Evolutionary conservation across 30 jellyfish, hydroid and myxozoan species (phyloP).

Genomic region (Hydra vulgaris): DNA sequence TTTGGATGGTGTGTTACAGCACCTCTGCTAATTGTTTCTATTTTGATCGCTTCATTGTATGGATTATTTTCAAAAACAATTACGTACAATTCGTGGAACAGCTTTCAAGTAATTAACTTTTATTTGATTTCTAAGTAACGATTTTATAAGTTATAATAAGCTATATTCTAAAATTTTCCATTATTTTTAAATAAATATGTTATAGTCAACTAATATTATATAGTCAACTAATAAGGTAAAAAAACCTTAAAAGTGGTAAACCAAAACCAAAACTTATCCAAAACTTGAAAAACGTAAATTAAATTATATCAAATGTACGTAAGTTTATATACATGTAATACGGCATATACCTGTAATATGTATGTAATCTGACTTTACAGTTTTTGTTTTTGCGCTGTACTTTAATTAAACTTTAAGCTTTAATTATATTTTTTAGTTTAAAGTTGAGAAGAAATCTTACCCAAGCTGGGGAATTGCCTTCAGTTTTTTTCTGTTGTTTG

Average conservation of each 20-base stretch:
- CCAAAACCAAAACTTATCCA: too few species aligned
- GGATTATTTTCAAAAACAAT: conserved; percentile 47
- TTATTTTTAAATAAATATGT: not conserved
- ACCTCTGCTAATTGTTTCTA: conserved; percentile 47
- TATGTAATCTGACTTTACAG: too few species aligned
- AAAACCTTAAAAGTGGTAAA: too few species aligned
- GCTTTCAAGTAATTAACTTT: conserved; percentile 43
- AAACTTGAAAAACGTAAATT: too few species aligned
- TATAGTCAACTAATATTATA: not conserved
- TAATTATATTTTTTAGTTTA: conserved; percentile 27
- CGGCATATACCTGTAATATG: too few species aligned
- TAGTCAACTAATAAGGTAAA: too few species aligned
- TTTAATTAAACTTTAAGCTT: too few species aligned
- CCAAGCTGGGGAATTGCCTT: conserved; percentile 83
- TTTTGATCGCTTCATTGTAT: conserved; percentile 49
- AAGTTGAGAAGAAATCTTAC: conserved; percentile 34
- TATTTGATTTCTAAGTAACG: too few species aligned
- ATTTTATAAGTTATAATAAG: not conserved
- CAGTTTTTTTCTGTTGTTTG: conserved; percentile 52
- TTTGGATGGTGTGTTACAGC: conserved; percentile 59
- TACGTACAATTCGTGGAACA: conserved; percentile 78
- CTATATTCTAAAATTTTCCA: not conserved
- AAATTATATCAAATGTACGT: too few species aligned
- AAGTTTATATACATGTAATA: too few species aligned
- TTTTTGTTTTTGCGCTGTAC: too few species aligned